A percentile compares a stretch with the other conserved stretches of the same genome.
These are phyloP conservation scores for Amblyopsis rosae DNA, from an alignment of 2,113 vertebrate species.

Conservation along the genomic window DNA sequence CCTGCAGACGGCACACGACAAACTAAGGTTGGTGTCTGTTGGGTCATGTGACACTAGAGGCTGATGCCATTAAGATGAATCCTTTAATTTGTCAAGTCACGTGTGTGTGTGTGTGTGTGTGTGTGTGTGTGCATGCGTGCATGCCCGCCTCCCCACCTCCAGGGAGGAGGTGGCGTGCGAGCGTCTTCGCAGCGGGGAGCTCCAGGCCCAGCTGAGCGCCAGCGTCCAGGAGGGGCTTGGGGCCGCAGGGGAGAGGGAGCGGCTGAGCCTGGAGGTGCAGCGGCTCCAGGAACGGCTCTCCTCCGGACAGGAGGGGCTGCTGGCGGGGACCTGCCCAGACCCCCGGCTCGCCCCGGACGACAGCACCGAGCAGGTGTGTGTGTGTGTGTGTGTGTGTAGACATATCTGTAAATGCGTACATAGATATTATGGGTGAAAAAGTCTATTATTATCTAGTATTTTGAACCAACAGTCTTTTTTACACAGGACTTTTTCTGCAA, in stretches of 20 bases:
- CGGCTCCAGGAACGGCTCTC: slow-evolving; percentile 51
- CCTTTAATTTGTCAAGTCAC: neutral
- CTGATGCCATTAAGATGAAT: too few relatives aligned
- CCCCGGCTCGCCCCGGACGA: slow-evolving; percentile 55
- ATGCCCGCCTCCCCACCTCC: slow-evolving; percentile 18
- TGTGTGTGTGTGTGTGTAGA: neutral
- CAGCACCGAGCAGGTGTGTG: slow-evolving; percentile 73
- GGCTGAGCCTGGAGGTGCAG: slow-evolving; percentile 65
- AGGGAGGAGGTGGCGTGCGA: slow-evolving; percentile 69
- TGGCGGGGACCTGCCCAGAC: slow-evolving; percentile 40
- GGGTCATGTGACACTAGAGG: neutral
- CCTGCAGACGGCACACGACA: slow-evolving; percentile 72
- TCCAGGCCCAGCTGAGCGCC: slow-evolving; percentile 76
- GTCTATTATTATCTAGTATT: too few relatives aligned
- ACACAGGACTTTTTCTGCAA: too few relatives aligned
- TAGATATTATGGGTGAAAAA: too few relatives aligned
- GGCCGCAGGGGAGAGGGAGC: slow-evolving; percentile 72
- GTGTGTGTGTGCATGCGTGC: slow-evolving; percentile 12
- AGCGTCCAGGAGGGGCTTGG: slow-evolving; percentile 69
- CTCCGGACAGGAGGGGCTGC: slow-evolving; percentile 31
- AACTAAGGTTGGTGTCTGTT: slow-evolving; percentile 71
- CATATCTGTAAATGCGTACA: neutral
- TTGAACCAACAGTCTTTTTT: too few relatives aligned
- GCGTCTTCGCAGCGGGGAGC: slow-evolving; percentile 70
- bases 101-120: neutral